Evolutionary conservation across 2,113 vertebrate genomes (phyloP), one percentile per base, ranked within the genome.

Genomic region (Actenoides lindsayi): DNA sequence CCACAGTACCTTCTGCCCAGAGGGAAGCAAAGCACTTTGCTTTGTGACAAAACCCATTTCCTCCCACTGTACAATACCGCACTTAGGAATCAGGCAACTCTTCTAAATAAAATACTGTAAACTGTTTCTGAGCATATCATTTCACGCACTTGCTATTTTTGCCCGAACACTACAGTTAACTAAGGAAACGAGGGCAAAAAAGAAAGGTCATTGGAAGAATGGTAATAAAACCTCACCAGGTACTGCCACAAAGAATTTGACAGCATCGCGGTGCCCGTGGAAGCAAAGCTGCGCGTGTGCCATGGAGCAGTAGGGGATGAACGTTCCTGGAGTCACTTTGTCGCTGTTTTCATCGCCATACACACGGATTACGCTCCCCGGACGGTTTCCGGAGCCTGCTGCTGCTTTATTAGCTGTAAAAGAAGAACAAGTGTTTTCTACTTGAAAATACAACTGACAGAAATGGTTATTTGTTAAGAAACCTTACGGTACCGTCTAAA

Each of bases 281-380:
- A 99, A 99, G 96, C 99, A 99, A 76, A 99, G 99, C 95, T 99
- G 99, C 4, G 99, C 99, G 0, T 99, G 99, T 46, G 99, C 99
- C 99, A 99, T 99, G 37, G 99, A 99, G 84, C 99, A 99, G 89
- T 99, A 99, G 0, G 99, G 99, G 30, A 99, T 98, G 41, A 99
- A 99, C 0, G 99, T 99, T 78, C 99, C 99, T 0, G 99, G 98
- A 2, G 98, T 99, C 93, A 99, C 99, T 97, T 99, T 99, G 98
- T 99, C 99, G 0, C 99, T 98, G 97, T 98, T 99, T 91, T 99
- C 99, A 71, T 99, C 99, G 0, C 99, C 99, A 27, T 99, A 99
- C 5, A 99, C 99, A 1, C 98, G 99, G 44, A 99, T 99, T 9
- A 98, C 99, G 6, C 98, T 98, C 79, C 99, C 99, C 3, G 99